phyloP scores from a whole-genome alignment of 2,113 vertebrate species.

The Ceyx margarethae region DNA sequence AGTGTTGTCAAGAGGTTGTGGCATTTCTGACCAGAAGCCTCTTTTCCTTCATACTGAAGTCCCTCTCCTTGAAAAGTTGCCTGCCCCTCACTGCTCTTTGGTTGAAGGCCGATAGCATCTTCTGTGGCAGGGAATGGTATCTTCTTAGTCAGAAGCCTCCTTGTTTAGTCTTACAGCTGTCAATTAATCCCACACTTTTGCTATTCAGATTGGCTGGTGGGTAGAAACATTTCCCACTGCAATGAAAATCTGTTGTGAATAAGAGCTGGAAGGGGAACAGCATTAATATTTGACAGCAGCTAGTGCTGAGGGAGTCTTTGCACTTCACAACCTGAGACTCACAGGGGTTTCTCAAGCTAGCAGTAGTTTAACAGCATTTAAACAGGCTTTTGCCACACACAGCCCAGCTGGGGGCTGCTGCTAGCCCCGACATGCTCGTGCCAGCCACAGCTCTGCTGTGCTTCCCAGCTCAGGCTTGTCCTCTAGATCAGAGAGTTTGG shows the following conservation, averaged over 20 bases:
- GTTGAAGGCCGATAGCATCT: background rate
- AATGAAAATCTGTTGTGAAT: constrained; percentile 40
- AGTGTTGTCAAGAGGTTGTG: background rate
- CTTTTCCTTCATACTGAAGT: background rate
- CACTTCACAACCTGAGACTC: constrained; percentile 28
- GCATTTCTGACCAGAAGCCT: background rate
- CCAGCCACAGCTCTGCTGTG: background rate
- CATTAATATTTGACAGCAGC: constrained; percentile 56
- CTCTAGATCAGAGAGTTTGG: background rate
- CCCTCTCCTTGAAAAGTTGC: background rate
- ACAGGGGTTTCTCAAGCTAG: constrained; percentile 7
- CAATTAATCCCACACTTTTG: constrained; percentile 40
- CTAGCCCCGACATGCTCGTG: background rate
- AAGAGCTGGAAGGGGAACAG: constrained; percentile 42
- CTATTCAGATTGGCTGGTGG: constrained; percentile 42
- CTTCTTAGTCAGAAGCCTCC: background rate
- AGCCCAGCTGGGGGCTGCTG: background rate
- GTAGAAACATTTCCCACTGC: constrained; percentile 46
- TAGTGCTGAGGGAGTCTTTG: constrained; percentile 16
- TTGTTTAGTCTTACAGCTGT: constrained; percentile 53
- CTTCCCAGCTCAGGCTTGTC: accelerated
- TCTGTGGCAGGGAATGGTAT: background rate
- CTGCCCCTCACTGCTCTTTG: accelerated
- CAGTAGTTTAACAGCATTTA: constrained; percentile 23
- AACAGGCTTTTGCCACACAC: constrained; percentile 7